phyloP scores from a whole-genome alignment of 2,797 vertebrate genomes.

The Sparus aurata region DNA sequence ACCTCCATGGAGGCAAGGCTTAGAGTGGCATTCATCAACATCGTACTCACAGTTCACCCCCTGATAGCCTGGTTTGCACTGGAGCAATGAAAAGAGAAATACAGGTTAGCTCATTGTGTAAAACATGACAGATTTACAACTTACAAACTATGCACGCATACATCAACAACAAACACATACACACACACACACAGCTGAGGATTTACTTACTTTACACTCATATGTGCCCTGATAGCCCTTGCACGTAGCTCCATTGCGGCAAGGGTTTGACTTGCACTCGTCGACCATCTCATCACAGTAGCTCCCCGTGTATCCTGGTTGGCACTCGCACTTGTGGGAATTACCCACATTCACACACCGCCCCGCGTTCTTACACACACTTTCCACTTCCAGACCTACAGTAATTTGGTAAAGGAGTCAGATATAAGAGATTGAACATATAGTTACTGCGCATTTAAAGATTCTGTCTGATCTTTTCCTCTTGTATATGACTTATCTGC shows the following conservation, averaged over 20 bases:
- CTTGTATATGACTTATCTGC: background rate
- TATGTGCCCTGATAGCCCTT: constrained; percentile 91
- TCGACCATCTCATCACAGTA: constrained; percentile 91
- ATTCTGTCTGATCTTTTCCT: background rate
- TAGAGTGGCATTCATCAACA: constrained; percentile 93
- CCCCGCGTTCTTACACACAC: constrained; percentile 90
- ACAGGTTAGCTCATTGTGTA: background rate
- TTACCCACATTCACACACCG: constrained; percentile 86
- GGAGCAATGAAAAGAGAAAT: constrained; percentile 16
- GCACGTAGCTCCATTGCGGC: constrained; percentile 93
- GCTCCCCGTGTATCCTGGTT: constrained; percentile 91
- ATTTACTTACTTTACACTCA: constrained; percentile 87
- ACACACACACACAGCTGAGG: background rate
- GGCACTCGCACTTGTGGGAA: constrained; percentile 90
- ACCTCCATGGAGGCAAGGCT: constrained; percentile 92
- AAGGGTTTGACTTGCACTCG: constrained; percentile 93
- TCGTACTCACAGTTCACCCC: constrained; percentile 96
- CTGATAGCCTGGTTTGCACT: constrained; percentile 95
- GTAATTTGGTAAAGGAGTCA: constrained; percentile 23
- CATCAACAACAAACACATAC: background rate
- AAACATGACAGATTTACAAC: background rate
- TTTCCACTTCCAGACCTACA: constrained; percentile 84
- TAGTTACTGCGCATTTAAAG: background rate
- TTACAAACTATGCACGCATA: background rate
- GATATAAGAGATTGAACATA: background rate